Evolutionary conservation across 2,797 vertebrate species (phyloP).

Genomic region (Melanotaenia boesemani): DNA sequence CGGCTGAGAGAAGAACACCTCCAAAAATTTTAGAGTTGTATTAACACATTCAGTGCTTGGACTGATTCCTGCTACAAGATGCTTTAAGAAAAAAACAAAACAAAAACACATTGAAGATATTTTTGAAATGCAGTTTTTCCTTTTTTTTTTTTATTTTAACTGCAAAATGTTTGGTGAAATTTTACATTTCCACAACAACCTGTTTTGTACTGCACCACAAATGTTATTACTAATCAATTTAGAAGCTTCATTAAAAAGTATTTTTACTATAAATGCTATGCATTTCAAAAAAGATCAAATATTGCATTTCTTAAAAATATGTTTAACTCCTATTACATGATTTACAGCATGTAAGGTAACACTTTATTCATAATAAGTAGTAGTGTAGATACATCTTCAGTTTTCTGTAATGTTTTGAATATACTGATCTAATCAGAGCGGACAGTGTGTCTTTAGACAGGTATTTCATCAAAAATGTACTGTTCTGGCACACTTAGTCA

Average conservation of each 20-base stretch:
- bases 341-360: not conserved
- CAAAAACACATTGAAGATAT: not conserved
- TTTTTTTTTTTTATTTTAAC: not conserved
- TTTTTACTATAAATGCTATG: not conserved
- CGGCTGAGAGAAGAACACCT: conserved; percentile 51
- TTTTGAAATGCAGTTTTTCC: not conserved
- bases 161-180: not conserved
- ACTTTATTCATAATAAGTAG: not conserved
- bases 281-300: not conserved
- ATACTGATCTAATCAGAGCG: not conserved
- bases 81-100: no score
- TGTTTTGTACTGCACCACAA: not conserved
- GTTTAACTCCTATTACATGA: not conserved
- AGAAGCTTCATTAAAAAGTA: not conserved
- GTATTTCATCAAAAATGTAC: not conserved
- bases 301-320: not conserved
- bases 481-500: not conserved
- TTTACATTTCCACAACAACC: not conserved
- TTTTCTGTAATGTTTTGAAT: not conserved
- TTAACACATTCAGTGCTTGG: not conserved
- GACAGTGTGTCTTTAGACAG: not conserved
- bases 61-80: not conserved
- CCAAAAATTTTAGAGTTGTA: conserved; percentile 17
- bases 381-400: not conserved
- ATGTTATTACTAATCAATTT: not conserved